phyloP scores from a whole-genome alignment of 2,797 vertebrate species.

The Anabas testudineus region DNA sequence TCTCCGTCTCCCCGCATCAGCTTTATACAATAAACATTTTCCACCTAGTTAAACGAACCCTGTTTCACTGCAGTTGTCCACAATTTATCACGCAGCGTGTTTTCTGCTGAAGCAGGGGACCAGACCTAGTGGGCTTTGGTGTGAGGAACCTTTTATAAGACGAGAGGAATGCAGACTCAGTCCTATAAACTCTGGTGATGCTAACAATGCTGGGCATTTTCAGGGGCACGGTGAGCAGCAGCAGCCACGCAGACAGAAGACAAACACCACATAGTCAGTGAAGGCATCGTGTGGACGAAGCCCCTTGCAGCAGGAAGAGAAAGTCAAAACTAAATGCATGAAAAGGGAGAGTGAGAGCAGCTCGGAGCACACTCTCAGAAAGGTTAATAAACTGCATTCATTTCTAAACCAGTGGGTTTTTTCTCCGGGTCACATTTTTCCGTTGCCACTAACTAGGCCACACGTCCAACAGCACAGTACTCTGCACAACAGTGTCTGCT shows the following conservation, averaged over 20 bases:
- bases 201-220: conserved; percentile 64
- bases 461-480: background rate
- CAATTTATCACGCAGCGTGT: conserved; percentile 55
- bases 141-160: conserved; percentile 54
- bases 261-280: background rate
- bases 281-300: background rate
- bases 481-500: background rate
- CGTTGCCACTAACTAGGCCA: conserved; percentile 6
- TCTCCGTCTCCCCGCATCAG: conserved; percentile 12
- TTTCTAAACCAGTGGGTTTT: conserved; percentile 41
- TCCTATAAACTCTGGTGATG: conserved; percentile 55
- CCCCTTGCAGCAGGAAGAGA: background rate
- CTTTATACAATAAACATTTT: conserved; percentile 63
- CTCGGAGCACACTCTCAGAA: background rate
- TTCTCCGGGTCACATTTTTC: conserved; percentile 52
- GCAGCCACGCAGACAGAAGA: conserved; percentile 1
- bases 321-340: background rate
- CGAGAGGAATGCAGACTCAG: conserved; percentile 59
- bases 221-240: conserved; percentile 37
- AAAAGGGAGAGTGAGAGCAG: background rate
- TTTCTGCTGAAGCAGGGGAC: conserved; percentile 17
- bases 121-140: conserved; percentile 44
- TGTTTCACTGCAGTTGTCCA: conserved; percentile 52
- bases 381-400: conserved; percentile 24
- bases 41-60: conserved; percentile 64